Evolutionary conservation across 2,797 vertebrate species (phyloP), one percentile per base, ranked within the genome.

Genomic region (Stomatorhinus walkeri): DNA sequence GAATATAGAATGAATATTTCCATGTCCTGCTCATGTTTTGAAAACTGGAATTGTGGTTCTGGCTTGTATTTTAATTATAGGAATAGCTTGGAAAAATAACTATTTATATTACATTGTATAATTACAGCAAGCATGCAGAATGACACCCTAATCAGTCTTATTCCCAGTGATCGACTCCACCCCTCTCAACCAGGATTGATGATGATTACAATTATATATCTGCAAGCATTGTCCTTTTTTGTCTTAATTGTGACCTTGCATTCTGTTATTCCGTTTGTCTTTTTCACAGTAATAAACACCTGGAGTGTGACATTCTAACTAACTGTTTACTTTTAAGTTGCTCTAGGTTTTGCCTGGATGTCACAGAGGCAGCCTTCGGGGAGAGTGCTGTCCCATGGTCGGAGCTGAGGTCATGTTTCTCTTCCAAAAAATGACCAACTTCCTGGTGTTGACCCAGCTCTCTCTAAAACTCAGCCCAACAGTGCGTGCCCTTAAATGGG

Each of bases 1-100:
- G 76, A 46, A 81, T 81, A 81, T 85, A 22, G n/a, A 51, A 85
- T 85, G 43, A 85, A 85, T 51, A 85, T 85, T 51, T 49, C n/a
- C 81, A 24, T 85, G 48, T 52, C 85, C 52, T 51, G 81, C n/a
- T 28, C 52, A 14, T 87, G 51, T n/a, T 87, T 8, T 14, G 7
- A 19, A 56, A 87, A 56, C 28, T 12, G 52, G 52, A 87, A 87
- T 22, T 43, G 40, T 43, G 76, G 76, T 43, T 43, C 14, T 24
- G 46, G 48, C 4, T 9, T 49, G 46, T 85, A 85, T 85, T 85
- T 85, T 43, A 76, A 76, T 54, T 46, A 22, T 52, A 88, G 28
- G 46, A 16, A 52, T 54, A 72, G 32, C 48, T 79, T 52, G 51
- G 54, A 36, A 59, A 83, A 88, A 49, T 8, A 83, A 83, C 36